Conservation (phyloP, 2,888 invertebrate species). For the Andrena bicolor region DNA sequence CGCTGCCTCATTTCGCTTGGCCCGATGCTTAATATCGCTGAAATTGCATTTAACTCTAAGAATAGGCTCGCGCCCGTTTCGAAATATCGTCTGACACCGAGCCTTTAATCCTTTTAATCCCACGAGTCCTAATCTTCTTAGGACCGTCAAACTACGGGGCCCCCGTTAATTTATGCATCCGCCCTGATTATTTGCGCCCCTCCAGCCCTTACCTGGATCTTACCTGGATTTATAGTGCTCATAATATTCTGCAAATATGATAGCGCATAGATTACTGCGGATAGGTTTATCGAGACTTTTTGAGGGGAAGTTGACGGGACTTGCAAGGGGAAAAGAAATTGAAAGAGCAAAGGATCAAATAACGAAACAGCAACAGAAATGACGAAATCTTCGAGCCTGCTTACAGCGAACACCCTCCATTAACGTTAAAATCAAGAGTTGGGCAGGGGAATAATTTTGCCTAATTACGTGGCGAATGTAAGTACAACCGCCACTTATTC, state of each 20-base stretch:
- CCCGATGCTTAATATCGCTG: conserved; percentile 39
- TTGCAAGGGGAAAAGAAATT: too few species aligned
- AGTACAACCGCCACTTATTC: too few species aligned
- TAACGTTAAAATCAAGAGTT: too few species aligned
- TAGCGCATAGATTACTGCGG: background rate
- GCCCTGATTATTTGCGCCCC: conserved; percentile 43
- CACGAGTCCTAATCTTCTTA: conserved; percentile 69
- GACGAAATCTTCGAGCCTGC: too few species aligned
- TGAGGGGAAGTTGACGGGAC: too few species aligned
- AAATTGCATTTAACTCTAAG: conserved; percentile 65
- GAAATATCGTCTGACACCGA: conserved; percentile 66
- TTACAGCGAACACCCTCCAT: too few species aligned
- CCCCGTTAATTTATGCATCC: conserved; percentile 61
- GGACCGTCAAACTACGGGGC: conserved; percentile 54
- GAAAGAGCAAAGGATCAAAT: too few species aligned
- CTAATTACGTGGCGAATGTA: too few species aligned
- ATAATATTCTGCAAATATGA: background rate
- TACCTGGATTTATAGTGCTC: background rate
- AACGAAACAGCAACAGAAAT: too few species aligned
- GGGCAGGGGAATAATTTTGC: too few species aligned
- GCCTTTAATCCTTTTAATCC: conserved; percentile 70
- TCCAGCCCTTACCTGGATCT: background rate
- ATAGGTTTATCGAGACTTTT: too few species aligned
- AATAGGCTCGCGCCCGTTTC: conserved; percentile 49
- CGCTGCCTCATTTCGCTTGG: conserved; percentile 24